Base-by-base conservation (phyloP, 2,797 vertebrate species). In the Sitta carolinensis region DNA sequence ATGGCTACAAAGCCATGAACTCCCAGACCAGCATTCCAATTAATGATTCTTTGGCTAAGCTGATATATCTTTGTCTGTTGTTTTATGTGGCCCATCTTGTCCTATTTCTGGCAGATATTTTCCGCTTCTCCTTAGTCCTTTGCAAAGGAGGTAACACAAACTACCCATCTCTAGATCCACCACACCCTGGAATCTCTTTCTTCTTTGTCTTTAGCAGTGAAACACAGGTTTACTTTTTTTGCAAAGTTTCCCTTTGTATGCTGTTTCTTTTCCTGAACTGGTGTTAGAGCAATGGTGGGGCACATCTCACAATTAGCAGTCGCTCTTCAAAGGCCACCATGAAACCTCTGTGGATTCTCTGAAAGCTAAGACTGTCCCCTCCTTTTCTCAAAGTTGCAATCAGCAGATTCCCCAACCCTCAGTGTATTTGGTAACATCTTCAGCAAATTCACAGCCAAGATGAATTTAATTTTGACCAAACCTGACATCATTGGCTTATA, bases 1-100 rank as follows among this genome's bases (percentile, higher is more conserved):
- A 47, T 55, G 91, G 73, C 94, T 89, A 59, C 86, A 94, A 95
- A 92, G 61, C 83, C 69, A 74, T 86, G 32, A 93, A 88, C 70
- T 87, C 61, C 70, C 83, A 90, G 82, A 87, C 32, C 62, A 89
- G 51, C 47, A 11, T 22, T 40, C 48, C 40, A 84, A 16, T 79
- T 91, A 93, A 55, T 58, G 29, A n/a, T 89, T 82, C 91, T 61
- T 94, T 96, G 78, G 70, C 74, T 93, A 76, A 51, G 76, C 30
- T 62, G 11, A 62, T 66, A 7, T 30, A 52, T 42, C 21, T 75
- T 89, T 77, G 13, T 47, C 45, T 68, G 13, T 50, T 80, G 32
- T 52, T 83, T 89, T 52, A 61, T 27, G 50, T 63, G 27, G 25
- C 58, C 4, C 13, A 26, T 52, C 30, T 50, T 32, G 61, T 27